Evolutionary conservation across 2,113 vertebrate genomes (phyloP), one percentile per base, ranked within the genome.

Genomic region (Coreoperca whiteheadi): DNA sequence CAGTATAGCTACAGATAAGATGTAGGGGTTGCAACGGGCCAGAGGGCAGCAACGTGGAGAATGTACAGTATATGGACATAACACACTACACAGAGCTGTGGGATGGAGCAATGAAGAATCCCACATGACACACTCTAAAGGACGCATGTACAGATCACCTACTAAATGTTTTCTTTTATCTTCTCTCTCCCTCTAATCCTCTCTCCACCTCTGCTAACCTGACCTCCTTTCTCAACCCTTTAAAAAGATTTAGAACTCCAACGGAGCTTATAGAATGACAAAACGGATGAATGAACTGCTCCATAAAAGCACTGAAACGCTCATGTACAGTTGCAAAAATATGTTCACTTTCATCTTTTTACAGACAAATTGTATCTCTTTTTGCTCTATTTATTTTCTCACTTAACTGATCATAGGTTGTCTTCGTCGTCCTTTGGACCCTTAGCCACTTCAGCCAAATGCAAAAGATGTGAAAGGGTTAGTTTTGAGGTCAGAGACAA

Each of bases 1-100:
- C 43, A 21, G 12, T 23, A 51, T 7, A 21, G 43, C 60, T 32
- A 6, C 56, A 72, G 51, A 57, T 85, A 53, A 48, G 70, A 75
- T 78, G 65, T 21, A 56, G 56, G 1, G 32, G 32, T 18, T 76
- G 48, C 34, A 74, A n/a, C 18, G 43, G 75, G 28, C 72, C 48
- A 51, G 32, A 69, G 50, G 61, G 63, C 77, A 83, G 25, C 53
- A 11, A n/a, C 16, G 43, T 21, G 48, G 41, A 23, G 23, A n/a
- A 16, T 16, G 66, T 75, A 59, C 30, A 66, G 2, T 53, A 74
- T 74, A 32, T 0, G 72, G 86, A 79, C 71, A 51, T 6, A 77
- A 61, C 53, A 18, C 41, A 4, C 23, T 0, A 16, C 20, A 30
- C 54, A 54, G 12, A 59, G 51, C 63, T 23, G 18, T 68, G 48